Evolutionary conservation across 2,797 vertebrate genomes (phyloP).

Genomic region (Fundulus diaphanus): DNA sequence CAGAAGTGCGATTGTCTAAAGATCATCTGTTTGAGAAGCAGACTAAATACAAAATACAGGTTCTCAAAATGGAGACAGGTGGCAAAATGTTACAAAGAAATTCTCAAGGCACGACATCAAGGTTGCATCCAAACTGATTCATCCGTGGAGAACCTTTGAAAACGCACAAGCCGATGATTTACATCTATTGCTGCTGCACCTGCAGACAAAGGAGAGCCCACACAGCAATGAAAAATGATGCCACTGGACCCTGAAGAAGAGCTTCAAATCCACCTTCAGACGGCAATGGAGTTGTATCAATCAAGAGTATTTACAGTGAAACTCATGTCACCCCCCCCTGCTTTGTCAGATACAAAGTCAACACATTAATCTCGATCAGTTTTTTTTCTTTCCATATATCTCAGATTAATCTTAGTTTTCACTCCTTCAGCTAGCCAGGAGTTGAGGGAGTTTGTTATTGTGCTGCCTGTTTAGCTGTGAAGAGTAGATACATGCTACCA

Average conservation of each 20-base stretch:
- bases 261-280: conserved; percentile 34
- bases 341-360: conserved; percentile 42
- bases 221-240: conserved; percentile 56
- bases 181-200: conserved; percentile 40
- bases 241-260: conserved; percentile 42
- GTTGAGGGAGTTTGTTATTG: not conserved
- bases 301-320: conserved; percentile 57
- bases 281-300: conserved; percentile 44
- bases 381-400: not conserved
- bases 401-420: conserved; percentile 25
- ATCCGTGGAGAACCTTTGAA: conserved; percentile 10
- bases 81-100: not conserved
- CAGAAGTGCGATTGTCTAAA: conserved; percentile 60
- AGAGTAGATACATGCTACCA: not conserved
- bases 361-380: conserved; percentile 51
- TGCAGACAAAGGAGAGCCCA: conserved; percentile 41
- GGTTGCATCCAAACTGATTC: conserved; percentile 20
- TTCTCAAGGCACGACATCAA: conserved; percentile 29
- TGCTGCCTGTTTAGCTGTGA: not conserved
- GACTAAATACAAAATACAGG: not conserved
- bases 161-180: not conserved
- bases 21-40: conserved; percentile 39
- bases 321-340: conserved; percentile 34
- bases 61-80: not conserved
- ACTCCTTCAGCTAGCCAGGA: not conserved